Percentiles rank a stretch among this genome's conserved stretches.
Conservation (phyloP, 2,888 invertebrate genomes). For the Platerodrilus igneus region DNA sequence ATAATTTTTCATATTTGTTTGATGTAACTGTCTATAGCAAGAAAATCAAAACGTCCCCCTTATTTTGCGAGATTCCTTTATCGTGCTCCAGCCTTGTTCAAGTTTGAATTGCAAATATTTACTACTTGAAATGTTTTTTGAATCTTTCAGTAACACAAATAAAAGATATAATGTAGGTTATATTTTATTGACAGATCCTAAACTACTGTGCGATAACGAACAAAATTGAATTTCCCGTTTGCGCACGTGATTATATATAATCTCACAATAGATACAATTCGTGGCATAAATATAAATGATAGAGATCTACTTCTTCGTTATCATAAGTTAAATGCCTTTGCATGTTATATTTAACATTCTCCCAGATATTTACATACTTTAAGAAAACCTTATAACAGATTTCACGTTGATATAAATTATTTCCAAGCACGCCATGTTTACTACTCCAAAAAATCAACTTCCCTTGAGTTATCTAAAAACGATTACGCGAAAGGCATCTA, state of each 20-base stretch:
- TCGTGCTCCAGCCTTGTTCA: too few relatives aligned
- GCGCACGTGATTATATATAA: slow-evolving; percentile 16
- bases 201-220: slow-evolving; percentile 15
- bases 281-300: slow-evolving; percentile 20
- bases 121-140: too few relatives aligned
- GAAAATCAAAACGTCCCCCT: too few relatives aligned
- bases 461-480: slow-evolving; percentile 31
- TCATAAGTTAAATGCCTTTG: slow-evolving; percentile 19
- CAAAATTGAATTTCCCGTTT: slow-evolving; percentile 17
- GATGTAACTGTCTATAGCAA: too few relatives aligned
- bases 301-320: slow-evolving; percentile 20
- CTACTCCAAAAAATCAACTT: slow-evolving; percentile 20
- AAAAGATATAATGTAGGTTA: too few relatives aligned
- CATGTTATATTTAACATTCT: slow-evolving; percentile 25
- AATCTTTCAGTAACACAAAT: too few relatives aligned
- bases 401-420: slow-evolving; percentile 25
- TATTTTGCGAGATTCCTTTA: too few relatives aligned
- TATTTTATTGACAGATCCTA: slow-evolving; percentile 20
- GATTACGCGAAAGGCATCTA: slow-evolving; percentile 33
- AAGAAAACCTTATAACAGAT: slow-evolving; percentile 20
- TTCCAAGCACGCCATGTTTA: slow-evolving; percentile 27
- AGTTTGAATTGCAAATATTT: too few relatives aligned
- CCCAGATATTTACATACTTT: slow-evolving; percentile 22
- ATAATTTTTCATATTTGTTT: too few relatives aligned
- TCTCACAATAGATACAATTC: slow-evolving; percentile 14